phyloP scores from a whole-genome alignment of 2,113 vertebrate genomes.

The Cervus canadensis region DNA sequence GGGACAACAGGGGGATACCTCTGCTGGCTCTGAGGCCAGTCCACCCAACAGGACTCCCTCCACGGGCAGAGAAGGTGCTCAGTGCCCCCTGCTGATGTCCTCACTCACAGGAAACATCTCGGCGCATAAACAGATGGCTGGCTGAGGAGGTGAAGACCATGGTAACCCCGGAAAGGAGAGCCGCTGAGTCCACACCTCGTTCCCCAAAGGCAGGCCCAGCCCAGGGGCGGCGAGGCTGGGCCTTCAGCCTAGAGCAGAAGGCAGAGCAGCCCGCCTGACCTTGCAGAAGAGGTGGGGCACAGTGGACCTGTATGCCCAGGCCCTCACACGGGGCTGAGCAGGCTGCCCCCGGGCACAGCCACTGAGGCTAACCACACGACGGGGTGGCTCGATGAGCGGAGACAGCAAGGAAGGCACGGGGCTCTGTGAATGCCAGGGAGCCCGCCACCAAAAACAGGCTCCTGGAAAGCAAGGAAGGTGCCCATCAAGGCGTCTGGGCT shows the following conservation, averaged over 20 bases:
- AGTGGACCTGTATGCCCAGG: too few relatives aligned
- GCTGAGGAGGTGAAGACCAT: neutral
- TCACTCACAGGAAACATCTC: neutral
- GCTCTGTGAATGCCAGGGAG: neutral
- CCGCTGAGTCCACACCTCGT: neutral
- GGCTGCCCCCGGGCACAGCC: neutral
- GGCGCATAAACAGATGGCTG: too few relatives aligned
- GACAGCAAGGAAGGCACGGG: neutral
- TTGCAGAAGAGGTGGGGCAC: neutral
- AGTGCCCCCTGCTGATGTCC: neutral
- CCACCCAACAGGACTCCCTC: rapidly evolving
- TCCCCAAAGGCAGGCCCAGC: neutral
- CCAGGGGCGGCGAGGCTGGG: too few relatives aligned
- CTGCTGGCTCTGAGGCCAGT: neutral
- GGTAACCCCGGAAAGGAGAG: neutral
- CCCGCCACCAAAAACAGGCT: rapidly evolving
- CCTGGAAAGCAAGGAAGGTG: neutral
- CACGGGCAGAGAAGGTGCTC: neutral
- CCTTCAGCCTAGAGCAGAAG: too few relatives aligned
- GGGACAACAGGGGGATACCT: neutral
- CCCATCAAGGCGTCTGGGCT: neutral
- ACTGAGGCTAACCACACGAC: rapidly evolving
- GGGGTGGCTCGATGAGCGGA: rapidly evolving
- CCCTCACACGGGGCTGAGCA: too few relatives aligned
- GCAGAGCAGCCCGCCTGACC: neutral